These are phyloP conservation scores for Luehdorfia chinensis DNA, from an alignment of 1,140 invertebrate genomes.

Conservation along the genomic window DNA sequence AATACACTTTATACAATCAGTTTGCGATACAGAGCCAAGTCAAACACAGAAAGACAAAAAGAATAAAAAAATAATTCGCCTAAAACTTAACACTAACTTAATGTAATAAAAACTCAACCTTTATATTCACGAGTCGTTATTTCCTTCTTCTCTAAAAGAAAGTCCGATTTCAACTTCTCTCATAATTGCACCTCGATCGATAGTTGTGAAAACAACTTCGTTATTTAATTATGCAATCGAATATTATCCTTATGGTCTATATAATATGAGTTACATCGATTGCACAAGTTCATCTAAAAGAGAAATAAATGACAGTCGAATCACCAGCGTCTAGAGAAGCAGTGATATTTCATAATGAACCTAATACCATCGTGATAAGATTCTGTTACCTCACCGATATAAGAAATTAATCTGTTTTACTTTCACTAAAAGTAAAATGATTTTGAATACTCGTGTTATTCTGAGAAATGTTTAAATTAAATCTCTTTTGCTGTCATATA, in stretches of 20 bases:
- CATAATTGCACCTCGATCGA: no score
- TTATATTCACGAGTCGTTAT: no score
- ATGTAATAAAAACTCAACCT: no score
- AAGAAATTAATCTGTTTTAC: slow-evolving; percentile 25
- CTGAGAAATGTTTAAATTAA: slow-evolving; percentile 18
- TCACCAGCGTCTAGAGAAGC: neutral
- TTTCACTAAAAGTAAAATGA: slow-evolving; percentile 31
- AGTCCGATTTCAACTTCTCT: no score
- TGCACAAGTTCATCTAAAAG: slow-evolving; percentile 12
- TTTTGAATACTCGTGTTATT: slow-evolving; percentile 23
- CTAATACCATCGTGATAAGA: slow-evolving; percentile 17
- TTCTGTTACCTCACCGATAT: neutral
- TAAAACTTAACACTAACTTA: no score
- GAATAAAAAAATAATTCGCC: no score
- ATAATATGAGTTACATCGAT: slow-evolving; percentile 19
- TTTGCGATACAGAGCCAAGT: no score
- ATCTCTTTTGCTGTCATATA: no score
- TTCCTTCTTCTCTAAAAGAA: no score
- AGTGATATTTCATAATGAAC: slow-evolving; percentile 3
- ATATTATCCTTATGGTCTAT: slow-evolving; percentile 12
- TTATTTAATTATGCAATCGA: slow-evolving; percentile 16
- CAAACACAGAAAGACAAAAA: no score
- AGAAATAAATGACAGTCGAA: neutral
- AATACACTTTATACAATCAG: no score
- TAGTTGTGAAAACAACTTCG: no score